Base-by-base conservation (phyloP, 2,113 vertebrate genomes). In the Tupaia tana region DNA sequence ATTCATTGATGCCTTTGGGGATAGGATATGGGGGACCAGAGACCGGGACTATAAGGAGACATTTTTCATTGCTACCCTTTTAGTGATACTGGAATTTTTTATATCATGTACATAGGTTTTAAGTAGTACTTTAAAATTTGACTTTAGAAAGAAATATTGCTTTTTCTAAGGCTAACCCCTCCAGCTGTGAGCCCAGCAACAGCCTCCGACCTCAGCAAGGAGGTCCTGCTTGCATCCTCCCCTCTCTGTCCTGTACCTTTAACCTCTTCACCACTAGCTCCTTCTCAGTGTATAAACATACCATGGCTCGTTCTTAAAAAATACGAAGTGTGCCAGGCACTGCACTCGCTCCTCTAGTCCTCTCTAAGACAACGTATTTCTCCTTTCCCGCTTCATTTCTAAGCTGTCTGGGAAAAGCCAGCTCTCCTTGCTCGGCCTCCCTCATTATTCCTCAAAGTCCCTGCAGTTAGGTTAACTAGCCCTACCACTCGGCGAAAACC, bases 101-200 rank as follows among this genome's bases (percentile, higher is more conserved):
- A 86, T 70, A 77, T 54, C 92, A 25, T 81, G 1, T 27, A 77
- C 43, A 79, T 77, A 81, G 34, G 81, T 95, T 91, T 96, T 71
- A 83, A 96, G 66, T 90, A 93, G 75, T 87, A 83, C 80, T 43
- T 43, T 54, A 87, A 96, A 88, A 88, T 78, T 59, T 61, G 83
- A 85, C 75, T 85, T 75, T 75, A 79, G 73, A 67, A 63, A 71
- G 18, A 96, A 91, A 69, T 27, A 92, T 20, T 89, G 12, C 19
- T 80, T 78, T 43, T 86, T 94, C 66, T 70, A 87, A 79, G 12
- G 25, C 29, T 95, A 92, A 95, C 63, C 16, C 11, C 71, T 81
- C 81, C 74, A 85, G 78, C 2, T 86, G 12, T 75, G 29, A 27
- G 71, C 66, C 54, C 67, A 84, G 0, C 59, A 75, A 81, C 61